phyloP scores from a whole-genome alignment of 2,888 invertebrate species.

The Bellardia bayeri region DNA sequence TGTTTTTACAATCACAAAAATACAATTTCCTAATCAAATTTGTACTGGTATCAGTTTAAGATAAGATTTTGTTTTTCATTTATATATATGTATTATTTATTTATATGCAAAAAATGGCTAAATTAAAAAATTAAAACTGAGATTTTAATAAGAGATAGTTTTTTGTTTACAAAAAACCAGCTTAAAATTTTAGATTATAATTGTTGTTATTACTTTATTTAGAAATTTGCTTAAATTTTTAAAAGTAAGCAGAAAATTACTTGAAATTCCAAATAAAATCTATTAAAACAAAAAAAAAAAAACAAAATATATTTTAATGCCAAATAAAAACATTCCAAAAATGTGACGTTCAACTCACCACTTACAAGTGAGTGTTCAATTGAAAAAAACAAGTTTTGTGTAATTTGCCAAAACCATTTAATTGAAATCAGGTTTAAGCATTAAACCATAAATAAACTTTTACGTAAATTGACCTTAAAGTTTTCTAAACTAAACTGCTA shows the following conservation, averaged over 20 bases:
- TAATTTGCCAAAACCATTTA: slow-evolving; percentile 48
- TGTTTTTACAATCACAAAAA: slow-evolving; percentile 30
- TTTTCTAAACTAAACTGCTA: neutral
- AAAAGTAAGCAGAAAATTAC: too few relatives aligned
- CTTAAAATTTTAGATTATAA: too few relatives aligned
- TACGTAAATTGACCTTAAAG: slow-evolving; percentile 38
- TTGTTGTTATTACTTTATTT: too few relatives aligned
- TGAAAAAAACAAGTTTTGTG: slow-evolving; percentile 14
- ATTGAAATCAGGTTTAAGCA: slow-evolving; percentile 30
- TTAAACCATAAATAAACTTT: slow-evolving; percentile 11
- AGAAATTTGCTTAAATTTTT: too few relatives aligned
- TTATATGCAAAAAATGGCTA: neutral
- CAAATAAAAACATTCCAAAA: neutral
- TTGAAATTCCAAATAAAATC: too few relatives aligned
- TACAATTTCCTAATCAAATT: slow-evolving; percentile 51
- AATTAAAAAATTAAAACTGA: neutral
- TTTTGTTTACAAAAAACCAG: neutral
- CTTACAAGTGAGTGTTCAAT: neutral
- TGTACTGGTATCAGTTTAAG: slow-evolving; percentile 3
- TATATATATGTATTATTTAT: slow-evolving; percentile 3
- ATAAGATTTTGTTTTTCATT: slow-evolving; percentile 6
- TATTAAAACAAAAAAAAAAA: too few relatives aligned
- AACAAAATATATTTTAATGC: too few relatives aligned
- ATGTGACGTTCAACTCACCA: neutral
- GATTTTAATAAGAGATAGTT: slow-evolving; percentile 1